phyloP scores from a whole-genome alignment of 1,140 invertebrate species.

The Calosoma granatense region DNA sequence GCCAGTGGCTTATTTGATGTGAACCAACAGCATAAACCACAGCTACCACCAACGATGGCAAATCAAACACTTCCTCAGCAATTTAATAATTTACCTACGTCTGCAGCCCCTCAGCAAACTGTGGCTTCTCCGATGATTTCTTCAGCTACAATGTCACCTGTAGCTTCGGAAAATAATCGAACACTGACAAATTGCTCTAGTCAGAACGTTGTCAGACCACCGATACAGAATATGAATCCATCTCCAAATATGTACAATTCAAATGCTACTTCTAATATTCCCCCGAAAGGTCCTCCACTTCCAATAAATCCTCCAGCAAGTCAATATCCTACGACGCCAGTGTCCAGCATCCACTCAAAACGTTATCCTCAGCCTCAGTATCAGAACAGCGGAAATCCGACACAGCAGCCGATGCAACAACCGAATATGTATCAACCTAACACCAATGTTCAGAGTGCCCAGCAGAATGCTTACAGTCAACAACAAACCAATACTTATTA shows the following conservation, averaged over 20 bases:
- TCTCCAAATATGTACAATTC: background rate
- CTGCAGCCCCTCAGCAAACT: background rate
- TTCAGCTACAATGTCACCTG: no score
- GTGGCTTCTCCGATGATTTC: background rate
- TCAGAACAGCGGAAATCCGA: background rate
- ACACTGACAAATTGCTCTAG: background rate
- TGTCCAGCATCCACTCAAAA: constrained; percentile 16
- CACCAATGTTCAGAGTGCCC: constrained; percentile 4
- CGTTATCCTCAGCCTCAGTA: constrained; percentile 14
- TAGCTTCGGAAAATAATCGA: background rate
- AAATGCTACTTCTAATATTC: background rate
- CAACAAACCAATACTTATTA: constrained; percentile 9
- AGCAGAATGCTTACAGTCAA: constrained; percentile 6
- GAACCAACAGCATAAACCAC: no score
- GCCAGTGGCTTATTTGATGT: no score
- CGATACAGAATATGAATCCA: background rate
- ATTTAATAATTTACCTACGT: background rate
- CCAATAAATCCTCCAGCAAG: background rate
- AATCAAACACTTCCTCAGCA: background rate
- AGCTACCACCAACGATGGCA: no score
- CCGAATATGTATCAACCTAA: background rate
- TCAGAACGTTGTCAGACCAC: background rate
- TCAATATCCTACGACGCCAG: background rate
- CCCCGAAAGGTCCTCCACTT: background rate
- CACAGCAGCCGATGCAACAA: background rate